Evolutionary conservation across 2,888 invertebrate genomes (phyloP).

Genomic region (Idaea straminata): DNA sequence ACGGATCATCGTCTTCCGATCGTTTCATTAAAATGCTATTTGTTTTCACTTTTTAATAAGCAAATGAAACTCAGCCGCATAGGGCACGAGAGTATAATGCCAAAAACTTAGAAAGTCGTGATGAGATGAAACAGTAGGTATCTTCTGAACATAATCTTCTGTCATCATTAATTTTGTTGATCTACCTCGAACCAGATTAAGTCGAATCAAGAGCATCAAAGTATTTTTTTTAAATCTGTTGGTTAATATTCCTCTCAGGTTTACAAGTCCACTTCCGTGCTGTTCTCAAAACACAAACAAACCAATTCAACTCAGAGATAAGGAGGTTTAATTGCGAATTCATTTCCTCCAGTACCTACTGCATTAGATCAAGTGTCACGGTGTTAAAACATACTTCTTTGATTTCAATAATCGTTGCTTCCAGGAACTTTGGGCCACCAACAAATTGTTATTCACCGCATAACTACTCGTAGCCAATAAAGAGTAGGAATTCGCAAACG

Average conservation of each 20-base stretch:
- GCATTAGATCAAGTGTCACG: not conserved
- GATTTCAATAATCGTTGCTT: not conserved
- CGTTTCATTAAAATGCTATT: not conserved
- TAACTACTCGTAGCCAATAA: not conserved
- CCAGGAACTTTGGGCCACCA: not conserved
- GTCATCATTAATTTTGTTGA: no score
- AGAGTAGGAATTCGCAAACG: not conserved
- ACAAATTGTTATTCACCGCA: not conserved
- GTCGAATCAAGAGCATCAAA: no score
- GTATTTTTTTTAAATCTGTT: not conserved
- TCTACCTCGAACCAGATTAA: no score
- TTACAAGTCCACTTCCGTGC: not conserved
- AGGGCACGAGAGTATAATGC: not conserved
- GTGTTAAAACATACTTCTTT: not conserved
- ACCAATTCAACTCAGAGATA: not conserved
- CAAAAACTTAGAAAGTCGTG: not conserved
- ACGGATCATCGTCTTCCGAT: not conserved
- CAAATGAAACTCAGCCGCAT: not conserved
- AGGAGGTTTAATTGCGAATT: not conserved
- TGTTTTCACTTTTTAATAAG: slow-evolving; percentile 2
- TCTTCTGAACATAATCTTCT: not conserved
- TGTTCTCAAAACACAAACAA: not conserved
- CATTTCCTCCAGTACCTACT: not conserved
- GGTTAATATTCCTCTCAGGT: not conserved
- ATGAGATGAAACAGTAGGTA: not conserved